Conservation (phyloP, 2,797 vertebrate species). For the Pipistrellus pipistrellus region DNA sequence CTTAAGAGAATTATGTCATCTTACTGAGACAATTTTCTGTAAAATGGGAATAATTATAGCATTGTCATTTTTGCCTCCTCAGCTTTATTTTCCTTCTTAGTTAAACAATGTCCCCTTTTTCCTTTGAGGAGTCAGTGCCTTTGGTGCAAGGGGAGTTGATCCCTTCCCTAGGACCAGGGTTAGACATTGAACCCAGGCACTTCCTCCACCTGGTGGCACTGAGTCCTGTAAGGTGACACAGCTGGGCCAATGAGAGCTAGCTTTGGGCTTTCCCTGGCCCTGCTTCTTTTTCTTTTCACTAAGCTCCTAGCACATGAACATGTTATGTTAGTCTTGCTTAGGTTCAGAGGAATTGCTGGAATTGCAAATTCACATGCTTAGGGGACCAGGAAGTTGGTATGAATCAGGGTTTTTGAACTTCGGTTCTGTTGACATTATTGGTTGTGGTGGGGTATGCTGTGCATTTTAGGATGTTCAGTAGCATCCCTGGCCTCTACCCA, state of each 20-base stretch:
- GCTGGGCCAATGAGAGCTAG: neutral
- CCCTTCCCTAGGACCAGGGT: neutral
- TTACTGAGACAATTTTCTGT: neutral
- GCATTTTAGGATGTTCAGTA: neutral
- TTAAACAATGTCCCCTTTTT: neutral
- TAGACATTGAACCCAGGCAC: neutral
- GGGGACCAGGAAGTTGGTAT: neutral
- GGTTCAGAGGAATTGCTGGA: neutral
- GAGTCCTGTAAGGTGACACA: neutral
- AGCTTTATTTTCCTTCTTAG: neutral
- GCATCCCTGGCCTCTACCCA: neutral
- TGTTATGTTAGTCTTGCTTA: neutral
- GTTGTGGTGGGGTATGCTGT: neutral
- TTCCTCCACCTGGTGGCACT: neutral
- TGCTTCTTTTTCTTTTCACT: neutral
- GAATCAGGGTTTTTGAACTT: neutral
- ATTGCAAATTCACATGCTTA: neutral
- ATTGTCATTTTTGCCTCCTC: neutral
- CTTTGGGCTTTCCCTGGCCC: neutral
- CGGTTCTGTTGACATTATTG: neutral
- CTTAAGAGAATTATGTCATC: neutral
- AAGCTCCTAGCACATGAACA: neutral
- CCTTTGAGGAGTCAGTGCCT: neutral
- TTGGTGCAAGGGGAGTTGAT: accelerated
- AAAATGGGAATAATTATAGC: neutral